Evolutionary conservation across 2,888 invertebrate species (phyloP), one percentile per base, ranked within the genome.

Genomic region (Embidobia sp.): DNA sequence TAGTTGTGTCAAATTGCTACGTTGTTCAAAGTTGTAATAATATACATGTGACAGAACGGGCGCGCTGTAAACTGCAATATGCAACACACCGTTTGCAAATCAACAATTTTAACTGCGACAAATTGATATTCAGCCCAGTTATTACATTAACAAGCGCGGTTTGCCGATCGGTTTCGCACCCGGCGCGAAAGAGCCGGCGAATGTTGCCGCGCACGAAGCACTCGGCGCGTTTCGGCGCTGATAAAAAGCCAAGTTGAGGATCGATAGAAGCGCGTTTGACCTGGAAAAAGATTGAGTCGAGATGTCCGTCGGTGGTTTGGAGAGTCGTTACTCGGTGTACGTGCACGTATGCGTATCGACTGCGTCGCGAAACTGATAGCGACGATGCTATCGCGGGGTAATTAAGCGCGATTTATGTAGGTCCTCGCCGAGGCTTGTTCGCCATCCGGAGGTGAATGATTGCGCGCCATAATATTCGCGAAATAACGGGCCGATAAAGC

Each of bases 381-480:
- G 51, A 27, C 40, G 75, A 72, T 76, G 48, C 22, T 76, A 78
- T 78, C 73, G 69, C 44, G 29, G 6, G 42, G 69, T 73, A 76
- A 79, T 76, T 76, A 79, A 76, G 64, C 49, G 55, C 35, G 70
- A 76, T 79, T 77, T 74, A 79, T 79, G 73, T 61, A 64, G 76
- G 76, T 69, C 70, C 75, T 66, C 27, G 40, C 27, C 40, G 37
- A 29, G 57, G 15, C 44, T 55, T 53, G 63, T 63, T 74, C 49
- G 59, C 74, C 53, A 59, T 59, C 49, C 19, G 42, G 13, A 53
- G 63, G 40, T 75, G 66, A 79, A 66, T 70, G 77, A 77, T 69
- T 11, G 37, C 72, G 46, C 61, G 15, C 55, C 35, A 70, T 77
- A 73, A 79, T 79, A 77, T 77, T 77, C 66, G 73, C 70, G 66